These are phyloP conservation scores for Esox niger DNA, from an alignment of 2,113 vertebrate species.

Conservation along the genomic window DNA sequence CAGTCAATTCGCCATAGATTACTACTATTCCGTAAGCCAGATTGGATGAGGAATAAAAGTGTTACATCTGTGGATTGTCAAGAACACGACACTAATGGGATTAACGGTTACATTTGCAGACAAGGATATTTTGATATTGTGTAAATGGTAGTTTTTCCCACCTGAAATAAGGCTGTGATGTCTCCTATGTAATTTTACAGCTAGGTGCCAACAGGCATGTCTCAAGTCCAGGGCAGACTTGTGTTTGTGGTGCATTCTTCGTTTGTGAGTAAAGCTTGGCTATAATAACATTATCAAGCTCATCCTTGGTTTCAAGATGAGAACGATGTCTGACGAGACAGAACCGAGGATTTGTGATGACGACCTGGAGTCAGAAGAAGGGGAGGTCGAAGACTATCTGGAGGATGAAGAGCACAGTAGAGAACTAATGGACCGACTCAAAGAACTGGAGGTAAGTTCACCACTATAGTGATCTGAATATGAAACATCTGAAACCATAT, in stretches of 20 bases:
- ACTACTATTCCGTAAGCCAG: not conserved
- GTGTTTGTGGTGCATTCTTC: not conserved
- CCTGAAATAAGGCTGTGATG: too few species aligned
- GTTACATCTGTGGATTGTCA: not conserved
- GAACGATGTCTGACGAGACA: slow-evolving; percentile 73
- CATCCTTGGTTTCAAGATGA: slow-evolving; percentile 48
- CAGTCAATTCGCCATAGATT: not conserved
- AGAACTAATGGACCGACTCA: slow-evolving; percentile 72
- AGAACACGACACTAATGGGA: not conserved
- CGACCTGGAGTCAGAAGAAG: slow-evolving; percentile 69
- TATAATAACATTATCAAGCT: not conserved
- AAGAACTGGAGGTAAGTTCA: slow-evolving; percentile 71
- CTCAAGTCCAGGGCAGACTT: too few species aligned
- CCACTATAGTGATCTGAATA: not conserved
- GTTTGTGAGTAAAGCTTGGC: not conserved
- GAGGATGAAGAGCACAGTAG: slow-evolving; percentile 71
- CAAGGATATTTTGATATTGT: too few species aligned
- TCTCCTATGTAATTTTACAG: too few species aligned
- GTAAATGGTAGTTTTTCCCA: too few species aligned
- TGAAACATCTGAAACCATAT: not conserved
- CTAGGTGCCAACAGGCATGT: too few species aligned
- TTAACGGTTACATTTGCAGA: too few species aligned
- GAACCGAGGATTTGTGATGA: slow-evolving; percentile 69
- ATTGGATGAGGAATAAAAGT: not conserved
- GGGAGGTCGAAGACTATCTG: slow-evolving; percentile 68